Conservation (phyloP, 2,888 invertebrate genomes). For the Drosophila pegasa region DNA sequence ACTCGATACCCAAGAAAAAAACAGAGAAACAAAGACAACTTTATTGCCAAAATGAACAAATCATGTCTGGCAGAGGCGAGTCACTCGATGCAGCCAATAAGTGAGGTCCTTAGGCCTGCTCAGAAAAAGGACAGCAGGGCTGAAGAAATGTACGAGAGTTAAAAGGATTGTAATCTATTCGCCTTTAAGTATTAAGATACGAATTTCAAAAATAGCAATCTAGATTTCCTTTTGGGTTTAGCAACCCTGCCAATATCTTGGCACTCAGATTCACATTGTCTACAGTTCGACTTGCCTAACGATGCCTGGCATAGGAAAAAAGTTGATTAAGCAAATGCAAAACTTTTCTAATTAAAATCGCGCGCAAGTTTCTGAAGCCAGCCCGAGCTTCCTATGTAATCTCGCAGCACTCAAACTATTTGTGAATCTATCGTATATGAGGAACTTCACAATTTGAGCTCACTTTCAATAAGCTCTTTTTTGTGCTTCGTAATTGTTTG, state of each 20-base stretch:
- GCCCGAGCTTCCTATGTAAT: not conserved
- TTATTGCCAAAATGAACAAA: constrained; percentile 62
- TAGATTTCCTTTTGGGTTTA: not conserved
- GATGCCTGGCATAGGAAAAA: constrained; percentile 21
- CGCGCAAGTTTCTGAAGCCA: constrained; percentile 51
- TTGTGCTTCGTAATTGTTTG: constrained; percentile 54
- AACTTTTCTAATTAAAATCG: constrained; percentile 75
- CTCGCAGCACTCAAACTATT: constrained; percentile 43
- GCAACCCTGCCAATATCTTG: constrained; percentile 24
- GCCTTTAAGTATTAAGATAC: not conserved
- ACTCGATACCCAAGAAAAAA: constrained; percentile 16
- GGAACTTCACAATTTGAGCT: constrained; percentile 17
- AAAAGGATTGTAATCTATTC: not conserved
- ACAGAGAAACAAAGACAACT: constrained; percentile 50
- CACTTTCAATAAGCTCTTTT: constrained; percentile 31
- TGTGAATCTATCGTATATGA: not conserved
- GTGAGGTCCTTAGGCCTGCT: not conserved
- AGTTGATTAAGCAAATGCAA: constrained; percentile 51
- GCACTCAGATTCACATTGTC: constrained; percentile 14
- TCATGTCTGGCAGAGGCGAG: constrained; percentile 52
- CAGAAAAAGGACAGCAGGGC: constrained; percentile 22
- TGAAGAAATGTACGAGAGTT: not conserved
- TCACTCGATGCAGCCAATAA: constrained; percentile 22
- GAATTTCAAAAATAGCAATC: not conserved
- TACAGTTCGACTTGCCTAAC: constrained; percentile 39